These are phyloP conservation scores for Megalops cyprinoides DNA, from an alignment of 2,797 vertebrate species.

Conservation along the genomic window DNA sequence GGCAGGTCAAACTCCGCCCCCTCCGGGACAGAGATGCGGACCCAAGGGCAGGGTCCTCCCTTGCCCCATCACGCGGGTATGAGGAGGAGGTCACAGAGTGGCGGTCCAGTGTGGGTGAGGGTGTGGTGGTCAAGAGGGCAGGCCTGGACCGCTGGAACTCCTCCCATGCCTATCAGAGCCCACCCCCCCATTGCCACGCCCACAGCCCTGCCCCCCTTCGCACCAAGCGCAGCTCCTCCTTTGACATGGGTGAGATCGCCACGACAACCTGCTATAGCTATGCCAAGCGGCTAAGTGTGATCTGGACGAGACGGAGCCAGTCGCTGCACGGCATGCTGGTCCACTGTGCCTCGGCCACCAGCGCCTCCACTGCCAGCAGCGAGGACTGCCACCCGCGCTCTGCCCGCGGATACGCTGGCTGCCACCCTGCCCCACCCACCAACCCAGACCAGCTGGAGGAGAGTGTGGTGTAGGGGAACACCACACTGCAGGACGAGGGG, in stretches of 20 bases:
- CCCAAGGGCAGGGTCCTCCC: slow-evolving; percentile 49
- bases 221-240: slow-evolving; percentile 70
- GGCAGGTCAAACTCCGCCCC: slow-evolving; percentile 53
- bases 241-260: slow-evolving; percentile 75
- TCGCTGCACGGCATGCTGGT: slow-evolving; percentile 89
- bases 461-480: slow-evolving; percentile 65
- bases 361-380: slow-evolving; percentile 46
- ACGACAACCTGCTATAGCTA: slow-evolving; percentile 79
- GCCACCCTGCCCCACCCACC: slow-evolving; percentile 61
- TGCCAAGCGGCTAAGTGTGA: slow-evolving; percentile 84
- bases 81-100: slow-evolving; percentile 54
- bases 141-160: slow-evolving; percentile 69
- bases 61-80: slow-evolving; percentile 53
- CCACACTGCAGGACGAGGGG: slow-evolving; percentile 45
- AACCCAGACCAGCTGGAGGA: slow-evolving; percentile 74
- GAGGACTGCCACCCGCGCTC: slow-evolving; percentile 56
- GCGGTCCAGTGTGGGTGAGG: slow-evolving; percentile 55
- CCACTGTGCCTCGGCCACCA: slow-evolving; percentile 72
- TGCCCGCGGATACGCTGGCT: slow-evolving; percentile 72
- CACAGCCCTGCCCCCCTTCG: background rate
- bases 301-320: slow-evolving; percentile 89
- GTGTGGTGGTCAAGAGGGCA: slow-evolving; percentile 25
- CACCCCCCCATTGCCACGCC: slow-evolving; percentile 53
- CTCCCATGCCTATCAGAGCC: slow-evolving; percentile 70
- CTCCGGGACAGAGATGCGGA: slow-evolving; percentile 48